These are phyloP conservation scores for Cynopterus sphinx DNA, from an alignment of 2,797 vertebrate genomes.

Conservation along the genomic window DNA sequence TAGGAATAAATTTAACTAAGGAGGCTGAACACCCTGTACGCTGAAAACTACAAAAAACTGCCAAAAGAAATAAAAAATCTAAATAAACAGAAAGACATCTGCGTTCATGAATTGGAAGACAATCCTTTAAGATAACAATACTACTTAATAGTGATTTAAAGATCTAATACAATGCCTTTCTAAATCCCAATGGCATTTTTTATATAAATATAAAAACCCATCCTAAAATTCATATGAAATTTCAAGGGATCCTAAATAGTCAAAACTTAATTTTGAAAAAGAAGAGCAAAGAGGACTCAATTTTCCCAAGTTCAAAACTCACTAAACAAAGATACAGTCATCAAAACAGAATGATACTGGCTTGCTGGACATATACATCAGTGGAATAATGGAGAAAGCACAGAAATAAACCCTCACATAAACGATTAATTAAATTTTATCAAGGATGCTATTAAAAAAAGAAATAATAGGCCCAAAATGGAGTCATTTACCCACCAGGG, in stretches of 20 bases:
- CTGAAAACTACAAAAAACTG: background rate
- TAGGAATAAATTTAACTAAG: background rate
- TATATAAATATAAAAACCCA: background rate
- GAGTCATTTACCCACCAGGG: background rate
- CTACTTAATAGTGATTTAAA: background rate
- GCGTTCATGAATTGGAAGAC: background rate
- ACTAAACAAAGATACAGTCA: background rate
- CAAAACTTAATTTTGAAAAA: background rate
- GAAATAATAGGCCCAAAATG: background rate
- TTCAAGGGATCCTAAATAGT: background rate
- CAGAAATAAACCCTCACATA: background rate
- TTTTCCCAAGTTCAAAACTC: background rate
- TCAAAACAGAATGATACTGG: background rate
- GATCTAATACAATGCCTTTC: background rate
- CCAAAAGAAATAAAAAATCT: background rate
- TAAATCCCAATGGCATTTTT: background rate
- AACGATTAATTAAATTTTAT: background rate
- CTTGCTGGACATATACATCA: background rate
- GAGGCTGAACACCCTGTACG: background rate
- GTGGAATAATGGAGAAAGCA: no score
- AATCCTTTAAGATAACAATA: background rate
- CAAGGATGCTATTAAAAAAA: no score
- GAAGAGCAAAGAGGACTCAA: background rate
- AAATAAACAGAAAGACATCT: background rate
- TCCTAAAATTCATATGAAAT: background rate